Conservation (phyloP, 2,797 vertebrate genomes). For the Eleutherodactylus coqui region DNA sequence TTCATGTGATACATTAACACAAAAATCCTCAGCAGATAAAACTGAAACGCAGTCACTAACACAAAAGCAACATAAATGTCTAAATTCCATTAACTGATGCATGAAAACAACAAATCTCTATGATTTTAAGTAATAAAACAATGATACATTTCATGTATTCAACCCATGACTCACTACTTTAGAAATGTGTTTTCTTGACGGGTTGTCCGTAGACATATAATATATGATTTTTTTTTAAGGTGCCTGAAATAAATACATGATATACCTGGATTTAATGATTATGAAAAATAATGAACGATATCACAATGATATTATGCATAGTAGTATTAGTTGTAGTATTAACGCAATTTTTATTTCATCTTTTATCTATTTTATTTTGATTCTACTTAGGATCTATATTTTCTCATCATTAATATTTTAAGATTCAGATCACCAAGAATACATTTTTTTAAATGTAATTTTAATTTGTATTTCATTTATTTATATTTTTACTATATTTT, state of each 20-base stretch:
- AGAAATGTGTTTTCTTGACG: background rate
- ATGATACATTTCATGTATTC: background rate
- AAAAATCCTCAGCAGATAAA: background rate
- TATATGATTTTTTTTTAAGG: background rate
- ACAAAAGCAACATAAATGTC: background rate
- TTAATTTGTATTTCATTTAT: background rate
- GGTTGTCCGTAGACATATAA: background rate
- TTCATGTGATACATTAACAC: constrained; percentile 16
- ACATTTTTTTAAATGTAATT: background rate
- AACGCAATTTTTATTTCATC: too few relatives aligned
- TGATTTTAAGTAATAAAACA: background rate
- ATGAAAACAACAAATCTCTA: background rate
- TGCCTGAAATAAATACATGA: background rate
- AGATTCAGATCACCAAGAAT: too few relatives aligned
- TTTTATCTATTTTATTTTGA: background rate
- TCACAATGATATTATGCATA: too few relatives aligned
- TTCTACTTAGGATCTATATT: too few relatives aligned
- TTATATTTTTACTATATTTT: background rate
- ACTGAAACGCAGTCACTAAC: constrained; percentile 4
- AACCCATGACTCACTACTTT: background rate
- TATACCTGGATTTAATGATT: too few relatives aligned
- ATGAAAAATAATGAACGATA: too few relatives aligned
- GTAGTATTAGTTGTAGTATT: too few relatives aligned
- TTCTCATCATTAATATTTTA: too few relatives aligned
- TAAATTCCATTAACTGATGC: background rate